These are phyloP conservation scores for Rana temporaria DNA, from an alignment of 2,113 vertebrate genomes.

Conservation along the genomic window DNA sequence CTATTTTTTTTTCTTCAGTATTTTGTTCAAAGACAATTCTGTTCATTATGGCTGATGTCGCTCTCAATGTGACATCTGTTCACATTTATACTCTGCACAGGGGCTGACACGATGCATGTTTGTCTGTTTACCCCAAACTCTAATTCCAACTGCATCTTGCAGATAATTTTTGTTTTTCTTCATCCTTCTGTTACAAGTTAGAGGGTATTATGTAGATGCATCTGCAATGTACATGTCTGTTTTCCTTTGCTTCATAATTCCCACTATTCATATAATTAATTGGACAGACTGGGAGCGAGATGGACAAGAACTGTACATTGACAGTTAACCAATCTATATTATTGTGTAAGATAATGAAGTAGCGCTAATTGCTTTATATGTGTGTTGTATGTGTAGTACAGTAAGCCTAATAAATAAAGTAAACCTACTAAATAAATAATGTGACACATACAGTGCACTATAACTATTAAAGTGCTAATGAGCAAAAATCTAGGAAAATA, in stretches of 20 bases:
- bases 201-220: constrained; percentile 64
- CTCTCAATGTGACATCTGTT: constrained; percentile 65
- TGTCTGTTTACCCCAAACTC: constrained; percentile 69
- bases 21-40: constrained; percentile 72
- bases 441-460: no score
- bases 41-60: constrained; percentile 75
- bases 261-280: constrained; percentile 9
- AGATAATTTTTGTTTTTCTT: constrained; percentile 73
- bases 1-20: constrained; percentile 62
- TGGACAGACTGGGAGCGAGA: neutral
- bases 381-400: no score
- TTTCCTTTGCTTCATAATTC: constrained; percentile 19
- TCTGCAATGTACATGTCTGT: constrained; percentile 56
- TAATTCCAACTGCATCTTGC: constrained; percentile 69
- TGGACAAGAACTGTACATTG: neutral
- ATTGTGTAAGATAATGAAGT: no score
- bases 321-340: neutral
- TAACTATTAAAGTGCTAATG: no score
- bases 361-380: no score
- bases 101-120: constrained; percentile 74
- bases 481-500: no score
- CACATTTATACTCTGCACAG: constrained; percentile 78
- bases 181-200: constrained; percentile 64
- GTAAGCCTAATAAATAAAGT: no score
- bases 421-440: no score